Percentiles rank a stretch among this genome's conserved stretches.
phyloP scores from a whole-genome alignment of 2,113 vertebrate species.

The Trichechus manatus region DNA sequence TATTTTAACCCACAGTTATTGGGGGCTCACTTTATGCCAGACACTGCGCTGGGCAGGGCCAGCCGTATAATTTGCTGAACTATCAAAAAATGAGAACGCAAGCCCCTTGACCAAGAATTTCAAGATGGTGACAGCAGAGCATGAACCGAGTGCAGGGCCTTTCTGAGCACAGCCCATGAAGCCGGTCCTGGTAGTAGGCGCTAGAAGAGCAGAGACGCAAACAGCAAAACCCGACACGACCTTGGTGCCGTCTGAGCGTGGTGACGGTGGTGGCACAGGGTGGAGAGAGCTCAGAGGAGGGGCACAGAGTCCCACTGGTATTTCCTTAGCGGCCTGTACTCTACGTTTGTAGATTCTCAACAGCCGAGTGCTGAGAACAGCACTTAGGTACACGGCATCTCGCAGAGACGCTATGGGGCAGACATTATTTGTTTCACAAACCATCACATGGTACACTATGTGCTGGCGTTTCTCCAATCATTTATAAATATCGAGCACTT shows the following conservation, averaged over 20 bases:
- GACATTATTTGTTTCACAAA: neutral
- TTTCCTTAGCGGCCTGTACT: accelerated
- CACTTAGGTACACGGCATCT: neutral
- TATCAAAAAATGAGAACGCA: neutral
- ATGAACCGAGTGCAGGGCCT: neutral
- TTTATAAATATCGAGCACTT: neutral
- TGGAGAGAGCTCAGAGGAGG: neutral
- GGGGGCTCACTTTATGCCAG: neutral
- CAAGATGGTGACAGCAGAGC: too few species aligned
- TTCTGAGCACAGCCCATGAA: neutral
- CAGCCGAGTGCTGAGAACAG: neutral
- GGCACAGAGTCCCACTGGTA: accelerated
- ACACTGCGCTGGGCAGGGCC: accelerated
- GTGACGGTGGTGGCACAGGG: accelerated
- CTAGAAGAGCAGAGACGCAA: neutral
- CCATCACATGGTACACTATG: accelerated
- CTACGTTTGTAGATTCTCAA: accelerated
- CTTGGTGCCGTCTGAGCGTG: neutral
- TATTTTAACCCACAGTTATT: neutral
- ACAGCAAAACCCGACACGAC: neutral
- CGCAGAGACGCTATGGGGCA: accelerated
- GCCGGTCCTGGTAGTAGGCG: neutral
- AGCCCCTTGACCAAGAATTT: neutral
- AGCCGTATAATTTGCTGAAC: accelerated
- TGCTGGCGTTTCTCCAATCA: neutral